Evolutionary conservation across 2,797 vertebrate species (phyloP).

Genomic region (Anguilla megastoma): DNA sequence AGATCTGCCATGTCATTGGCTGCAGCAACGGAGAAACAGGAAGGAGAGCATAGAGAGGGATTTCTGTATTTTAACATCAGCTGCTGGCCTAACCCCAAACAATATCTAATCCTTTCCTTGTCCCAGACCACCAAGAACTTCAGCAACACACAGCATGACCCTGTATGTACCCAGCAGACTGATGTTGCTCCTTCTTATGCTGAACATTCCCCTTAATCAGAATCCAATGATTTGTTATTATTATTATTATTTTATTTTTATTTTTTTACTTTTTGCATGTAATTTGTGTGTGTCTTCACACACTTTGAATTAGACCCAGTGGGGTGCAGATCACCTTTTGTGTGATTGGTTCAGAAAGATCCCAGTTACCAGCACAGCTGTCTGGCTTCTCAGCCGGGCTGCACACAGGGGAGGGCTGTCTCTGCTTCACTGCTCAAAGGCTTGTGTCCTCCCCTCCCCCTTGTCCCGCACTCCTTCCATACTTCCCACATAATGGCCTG

Average conservation of each 20-base stretch:
- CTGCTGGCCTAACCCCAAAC: background rate
- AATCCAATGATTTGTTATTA: background rate
- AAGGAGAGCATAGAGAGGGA: background rate
- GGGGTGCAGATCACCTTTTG: background rate
- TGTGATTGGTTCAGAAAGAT: background rate
- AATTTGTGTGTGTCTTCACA: background rate
- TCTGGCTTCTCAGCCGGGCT: background rate
- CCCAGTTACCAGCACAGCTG: slow-evolving; percentile 1
- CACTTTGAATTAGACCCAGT: background rate
- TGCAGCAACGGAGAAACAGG: background rate
- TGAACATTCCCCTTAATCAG: background rate
- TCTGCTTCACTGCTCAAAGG: slow-evolving; percentile 8
- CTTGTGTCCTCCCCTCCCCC: background rate
- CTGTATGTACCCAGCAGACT: background rate
- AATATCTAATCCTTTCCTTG: slow-evolving; percentile 1
- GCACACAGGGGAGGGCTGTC: slow-evolving; percentile 11
- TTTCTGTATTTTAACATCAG: background rate
- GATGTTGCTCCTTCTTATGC: background rate
- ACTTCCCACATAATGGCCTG: background rate
- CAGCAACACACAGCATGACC: background rate
- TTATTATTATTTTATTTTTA: background rate
- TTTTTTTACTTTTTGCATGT: background rate
- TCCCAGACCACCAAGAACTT: background rate
- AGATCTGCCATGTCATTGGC: background rate
- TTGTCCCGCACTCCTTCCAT: background rate